These are phyloP conservation scores for Ranitomeya variabilis DNA, from an alignment of 2,113 vertebrate genomes.

Conservation along the genomic window DNA sequence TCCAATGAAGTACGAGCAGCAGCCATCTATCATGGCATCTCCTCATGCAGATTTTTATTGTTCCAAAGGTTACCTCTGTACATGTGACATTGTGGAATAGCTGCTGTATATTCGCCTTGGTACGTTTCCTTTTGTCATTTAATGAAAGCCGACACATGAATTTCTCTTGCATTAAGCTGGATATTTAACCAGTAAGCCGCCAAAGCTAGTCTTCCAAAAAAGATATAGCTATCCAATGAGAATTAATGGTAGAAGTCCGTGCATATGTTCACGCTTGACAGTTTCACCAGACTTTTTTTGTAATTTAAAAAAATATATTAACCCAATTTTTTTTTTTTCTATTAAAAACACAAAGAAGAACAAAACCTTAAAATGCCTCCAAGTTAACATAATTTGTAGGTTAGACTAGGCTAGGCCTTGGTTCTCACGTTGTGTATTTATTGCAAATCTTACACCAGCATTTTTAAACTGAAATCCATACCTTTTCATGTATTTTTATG, in stretches of 20 bases:
- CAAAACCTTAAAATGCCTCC: no score
- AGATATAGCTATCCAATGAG: not conserved
- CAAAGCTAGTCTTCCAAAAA: not conserved
- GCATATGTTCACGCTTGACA: not conserved
- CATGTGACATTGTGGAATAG: conserved; percentile 20
- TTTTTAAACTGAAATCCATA: no score
- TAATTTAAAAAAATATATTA: no score
- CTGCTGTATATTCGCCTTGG: not conserved
- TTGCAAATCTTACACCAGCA: no score
- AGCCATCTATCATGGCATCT: not conserved
- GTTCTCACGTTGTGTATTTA: no score
- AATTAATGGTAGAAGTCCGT: not conserved
- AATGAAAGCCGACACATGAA: conserved; percentile 30
- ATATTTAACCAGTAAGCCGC: conserved; percentile 15
- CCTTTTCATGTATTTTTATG: no score
- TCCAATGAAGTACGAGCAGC: not conserved
- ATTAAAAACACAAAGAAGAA: no score
- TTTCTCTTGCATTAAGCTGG: not conserved
- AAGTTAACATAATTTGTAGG: no score
- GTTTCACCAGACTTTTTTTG: not conserved
- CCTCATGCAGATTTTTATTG: not conserved
- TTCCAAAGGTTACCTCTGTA: conserved; percentile 23
- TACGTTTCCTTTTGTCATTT: conserved; percentile 36
- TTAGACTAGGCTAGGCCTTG: no score
- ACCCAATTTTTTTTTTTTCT: no score